These are phyloP conservation scores for Aythya baeri DNA, from an alignment of 2,113 vertebrate species.

Conservation along the genomic window DNA sequence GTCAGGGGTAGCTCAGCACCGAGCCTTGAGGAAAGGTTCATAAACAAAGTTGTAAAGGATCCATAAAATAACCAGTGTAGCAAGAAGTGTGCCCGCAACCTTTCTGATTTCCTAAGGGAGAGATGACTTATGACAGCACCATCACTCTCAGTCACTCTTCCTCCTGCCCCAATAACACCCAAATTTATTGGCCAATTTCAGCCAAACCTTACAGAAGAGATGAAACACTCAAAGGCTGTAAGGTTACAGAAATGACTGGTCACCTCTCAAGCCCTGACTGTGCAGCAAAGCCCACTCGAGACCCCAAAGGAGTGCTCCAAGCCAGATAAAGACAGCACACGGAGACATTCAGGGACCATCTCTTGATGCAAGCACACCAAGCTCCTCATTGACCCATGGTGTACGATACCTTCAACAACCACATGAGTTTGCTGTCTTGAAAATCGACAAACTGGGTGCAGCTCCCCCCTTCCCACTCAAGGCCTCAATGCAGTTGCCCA, in stretches of 20 bases:
- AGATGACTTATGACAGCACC: not conserved
- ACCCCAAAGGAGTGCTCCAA: not conserved
- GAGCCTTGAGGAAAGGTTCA: not conserved
- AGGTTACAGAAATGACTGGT: not conserved
- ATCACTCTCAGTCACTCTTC: not conserved
- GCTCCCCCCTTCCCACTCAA: slow-evolving; percentile 56
- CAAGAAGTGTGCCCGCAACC: not conserved
- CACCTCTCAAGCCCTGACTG: not conserved
- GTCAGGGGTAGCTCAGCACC: not conserved
- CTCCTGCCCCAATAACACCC: not conserved
- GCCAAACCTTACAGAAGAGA: not conserved
- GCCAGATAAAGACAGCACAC: not conserved
- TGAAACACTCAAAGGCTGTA: not conserved
- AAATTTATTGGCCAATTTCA: slow-evolving; percentile 28
- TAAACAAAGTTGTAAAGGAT: not conserved
- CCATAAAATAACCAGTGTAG: not conserved
- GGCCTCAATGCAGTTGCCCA: slow-evolving; percentile 72
- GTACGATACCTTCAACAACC: slow-evolving; percentile 71
- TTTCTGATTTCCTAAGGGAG: not conserved
- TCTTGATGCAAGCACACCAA: not conserved
- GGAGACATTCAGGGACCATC: not conserved
- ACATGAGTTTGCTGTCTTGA: slow-evolving; percentile 65
- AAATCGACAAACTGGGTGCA: slow-evolving; percentile 62
- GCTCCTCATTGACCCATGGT: not conserved
- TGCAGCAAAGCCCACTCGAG: not conserved